Evolutionary conservation across 2,113 vertebrate genomes (phyloP), one percentile per base, ranked within the genome.

Genomic region (Aepyceros melampus): DNA sequence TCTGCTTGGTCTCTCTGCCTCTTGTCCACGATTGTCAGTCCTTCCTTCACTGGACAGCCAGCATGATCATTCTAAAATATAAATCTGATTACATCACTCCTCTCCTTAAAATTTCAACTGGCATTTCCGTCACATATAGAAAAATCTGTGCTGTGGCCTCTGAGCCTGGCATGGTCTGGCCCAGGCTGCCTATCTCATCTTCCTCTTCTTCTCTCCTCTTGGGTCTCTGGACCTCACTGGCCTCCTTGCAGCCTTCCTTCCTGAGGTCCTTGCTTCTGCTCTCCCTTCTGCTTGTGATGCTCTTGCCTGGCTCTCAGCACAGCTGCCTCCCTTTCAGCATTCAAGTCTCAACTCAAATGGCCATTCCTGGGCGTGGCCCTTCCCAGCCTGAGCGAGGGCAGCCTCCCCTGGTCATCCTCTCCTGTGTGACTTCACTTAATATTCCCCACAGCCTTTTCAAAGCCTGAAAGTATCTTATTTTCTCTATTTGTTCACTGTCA

Each of bases 71-170:
- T 76, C 36, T 53, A 17, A 87, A 71, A 40, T 47, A 11, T 47
- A 23, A 67, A n/a, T 27, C 11, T 8, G 53, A 31, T 45, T 40
- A 25, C 7, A 14, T 43, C 31, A 47, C 31, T 90, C 43, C 17
- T 16, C 11, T 86, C 21, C 55, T 47, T 53, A 64, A 36, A 62
- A 27, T 96, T 98, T 99, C 99, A 12, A 1, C 25, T 7, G 62
- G 47, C 14, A 31, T 51, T 67, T 43, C 64, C 5, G 2, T 78
- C 31, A 43, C 6, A 0, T 3, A 4, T 12, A 74, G 91, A 71
- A 33, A 15, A 15, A 14, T 79, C n/a, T 40, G 2, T 21, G 1
- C 27, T 29, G 36, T 49, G 36, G 27, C 45, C 8, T 7, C 2
- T 29, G 49, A 51, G 9, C 64, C 43, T 7, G 49, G 74, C 1